Percentiles rank a stretch among this genome's conserved stretches.
phyloP scores from a whole-genome alignment of 2,113 vertebrate species.

The Rana temporaria region DNA sequence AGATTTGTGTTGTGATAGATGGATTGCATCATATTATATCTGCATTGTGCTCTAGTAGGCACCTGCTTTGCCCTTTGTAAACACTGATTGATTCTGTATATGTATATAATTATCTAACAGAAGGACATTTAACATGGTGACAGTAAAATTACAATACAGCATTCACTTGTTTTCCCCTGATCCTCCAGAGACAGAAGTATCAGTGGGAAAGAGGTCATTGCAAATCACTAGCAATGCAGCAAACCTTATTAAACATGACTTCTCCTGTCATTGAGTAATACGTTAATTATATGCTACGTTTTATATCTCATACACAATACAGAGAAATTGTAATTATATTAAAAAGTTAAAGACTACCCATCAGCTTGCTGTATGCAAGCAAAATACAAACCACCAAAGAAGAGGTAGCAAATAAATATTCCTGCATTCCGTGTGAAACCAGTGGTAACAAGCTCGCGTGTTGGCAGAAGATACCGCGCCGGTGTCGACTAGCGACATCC shows the following conservation, averaged over 20 bases:
- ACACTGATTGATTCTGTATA: too few species aligned
- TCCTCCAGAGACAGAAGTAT: neutral
- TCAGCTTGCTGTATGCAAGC: neutral
- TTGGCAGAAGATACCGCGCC: constrained; percentile 15
- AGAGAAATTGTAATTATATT: constrained; percentile 16
- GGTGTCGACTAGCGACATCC: constrained; percentile 26
- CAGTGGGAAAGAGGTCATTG: constrained; percentile 6
- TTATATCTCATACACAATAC: neutral
- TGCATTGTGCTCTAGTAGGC: too few species aligned
- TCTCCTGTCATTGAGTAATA: constrained; percentile 16
- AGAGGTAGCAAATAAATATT: neutral
- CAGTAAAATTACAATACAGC: neutral
- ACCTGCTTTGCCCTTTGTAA: too few species aligned
- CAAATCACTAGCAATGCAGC: constrained; percentile 22
- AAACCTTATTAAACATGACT: constrained; percentile 39
- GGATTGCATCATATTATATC: too few species aligned
- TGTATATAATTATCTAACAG: too few species aligned
- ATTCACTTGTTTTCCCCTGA: neutral
- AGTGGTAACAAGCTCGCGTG: constrained; percentile 17
- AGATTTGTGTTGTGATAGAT: too few species aligned
- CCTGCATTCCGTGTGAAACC: neutral
- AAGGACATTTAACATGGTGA: too few species aligned
- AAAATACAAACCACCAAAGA: constrained; percentile 9
- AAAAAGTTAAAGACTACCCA: constrained; percentile 19
- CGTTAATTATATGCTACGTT: constrained; percentile 5